Base-by-base conservation (phyloP, 2,888 invertebrate species). In the Drosophila ustulata region DNA sequence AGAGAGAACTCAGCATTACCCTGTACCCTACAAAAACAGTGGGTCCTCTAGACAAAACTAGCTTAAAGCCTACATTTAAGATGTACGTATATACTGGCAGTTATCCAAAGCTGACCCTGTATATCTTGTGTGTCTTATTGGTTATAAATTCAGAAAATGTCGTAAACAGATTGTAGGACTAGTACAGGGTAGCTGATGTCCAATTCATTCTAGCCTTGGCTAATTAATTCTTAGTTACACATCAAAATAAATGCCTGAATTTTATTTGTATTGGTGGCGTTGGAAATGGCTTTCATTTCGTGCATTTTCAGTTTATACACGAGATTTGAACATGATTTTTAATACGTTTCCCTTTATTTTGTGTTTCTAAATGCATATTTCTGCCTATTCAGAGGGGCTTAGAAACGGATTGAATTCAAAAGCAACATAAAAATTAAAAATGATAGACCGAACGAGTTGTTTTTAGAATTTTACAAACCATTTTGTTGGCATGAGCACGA, bases 181-280 rank as follows among this genome's bases (percentile, higher is more conserved):
- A n/a, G 7, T 30, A 57, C 49, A 66, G 75, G 57, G 30, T 58
- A 57, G 46, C 9, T 49, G 18, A 18, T 1, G 18, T 18, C 18
- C 18, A 18, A 18, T 3, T 23, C 8, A 25, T 28, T 30, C n/a
- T 18, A 25, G 18, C 18, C 1, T 5, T 11, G 47, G 11, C 46
- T 37, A 32, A 6, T 30, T 53, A 23, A 41, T 50, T 57, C 26
- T 30, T 65, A 59, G 41, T 57, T 45, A 30, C 46, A 65, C 68
- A 66, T 77, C 63, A 70, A 79, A 81, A 75, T 70, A 83, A 86
- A 86, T 83, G 80, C 74, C 47, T 73, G 71, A 79, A 81, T 67
- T 83, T 73, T 63, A 64, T 49, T 43, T 49, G 9, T 18, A 39
- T 39, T 66, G 52, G 61, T 67, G 57, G 58, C 65, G 53, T 69